Percentiles rank a stretch among this genome's conserved stretches.
Evolutionary conservation across 2,113 vertebrate genomes (phyloP).

Genomic region (Prolemur simus): DNA sequence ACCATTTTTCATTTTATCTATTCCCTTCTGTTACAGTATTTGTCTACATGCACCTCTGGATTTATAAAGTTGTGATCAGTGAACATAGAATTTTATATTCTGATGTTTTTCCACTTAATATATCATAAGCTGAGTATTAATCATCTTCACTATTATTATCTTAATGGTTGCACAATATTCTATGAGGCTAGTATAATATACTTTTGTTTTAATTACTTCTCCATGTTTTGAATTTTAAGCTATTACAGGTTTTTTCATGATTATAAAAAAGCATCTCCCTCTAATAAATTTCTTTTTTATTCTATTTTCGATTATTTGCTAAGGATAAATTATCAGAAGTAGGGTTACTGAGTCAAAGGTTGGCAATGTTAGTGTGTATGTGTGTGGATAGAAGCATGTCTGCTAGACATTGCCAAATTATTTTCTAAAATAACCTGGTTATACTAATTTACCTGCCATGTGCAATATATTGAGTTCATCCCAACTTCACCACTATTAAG

Average conservation of each 20-base stretch:
- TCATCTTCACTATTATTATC: neutral
- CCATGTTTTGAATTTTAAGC: neutral
- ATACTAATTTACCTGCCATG: neutral
- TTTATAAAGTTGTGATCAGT: neutral
- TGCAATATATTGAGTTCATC: neutral
- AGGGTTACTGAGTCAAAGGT: neutral
- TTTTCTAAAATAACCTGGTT: neutral
- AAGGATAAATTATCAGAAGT: neutral
- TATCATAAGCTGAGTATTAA: neutral
- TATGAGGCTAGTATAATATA: neutral
- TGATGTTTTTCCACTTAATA: neutral
- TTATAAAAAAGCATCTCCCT: neutral
- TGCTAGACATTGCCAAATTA: neutral
- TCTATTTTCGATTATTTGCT: neutral
- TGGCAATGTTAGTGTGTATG: neutral
- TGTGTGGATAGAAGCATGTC: accelerated
- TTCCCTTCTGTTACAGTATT: neutral
- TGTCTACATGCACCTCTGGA: neutral
- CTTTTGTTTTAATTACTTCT: neutral
- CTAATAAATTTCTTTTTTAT: neutral
- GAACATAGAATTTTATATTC: neutral
- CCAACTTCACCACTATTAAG: neutral
- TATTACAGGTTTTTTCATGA: neutral
- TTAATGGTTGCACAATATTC: neutral
- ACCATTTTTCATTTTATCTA: neutral